Evolutionary conservation across 1,140 invertebrate species (phyloP), one percentile per base, ranked within the genome.

Genomic region (Drosophila triauraria): DNA sequence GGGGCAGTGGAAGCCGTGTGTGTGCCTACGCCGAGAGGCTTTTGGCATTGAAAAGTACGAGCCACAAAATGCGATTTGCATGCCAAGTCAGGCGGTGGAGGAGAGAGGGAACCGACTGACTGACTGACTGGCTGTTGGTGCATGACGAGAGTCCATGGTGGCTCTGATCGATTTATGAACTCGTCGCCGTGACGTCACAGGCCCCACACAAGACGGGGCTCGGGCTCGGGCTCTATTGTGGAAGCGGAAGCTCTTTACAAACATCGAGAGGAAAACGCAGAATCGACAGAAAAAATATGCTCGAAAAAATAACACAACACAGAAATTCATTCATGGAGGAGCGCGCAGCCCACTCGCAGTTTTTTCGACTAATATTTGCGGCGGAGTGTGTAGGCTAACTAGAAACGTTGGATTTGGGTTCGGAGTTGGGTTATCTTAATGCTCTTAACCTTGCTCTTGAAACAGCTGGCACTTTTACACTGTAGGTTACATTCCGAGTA

Each of bases 151-250:
- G 53, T 43, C 57, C 56, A 42, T 74, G 82, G 75, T 70, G 76
- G 81, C 84, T 78, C 62, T 88, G 85, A 88, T 88, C 85, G 85
- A 90, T 88, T 88, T 88, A 88, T 90, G 81, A 88, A 88, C 81
- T 88, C 74, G 80, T 72, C 79, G 71, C 60, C 44, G 81, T 88
- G 85, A 90, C 85, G 85, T 88, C 85, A 88, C 81, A 84, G 63
- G 44, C 58, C 75, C 76, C 75, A 70, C 50, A 78, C 78, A 71
- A 80, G 63, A 80, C 63, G 32, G 57, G 51, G 57, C 60, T 50
- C 65, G 9, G 23, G 59, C 77, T 69, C 59, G 8, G 23, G 60
- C 78, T 70, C 58, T 48, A 20, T 42, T 70, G 74, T 40, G 43
- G 63, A 86, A 90, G 86, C 85, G 85, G 85, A 88, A 88, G 85